Conservation (phyloP, 2,113 vertebrate species). For the Coptodon rendalli region DNA sequence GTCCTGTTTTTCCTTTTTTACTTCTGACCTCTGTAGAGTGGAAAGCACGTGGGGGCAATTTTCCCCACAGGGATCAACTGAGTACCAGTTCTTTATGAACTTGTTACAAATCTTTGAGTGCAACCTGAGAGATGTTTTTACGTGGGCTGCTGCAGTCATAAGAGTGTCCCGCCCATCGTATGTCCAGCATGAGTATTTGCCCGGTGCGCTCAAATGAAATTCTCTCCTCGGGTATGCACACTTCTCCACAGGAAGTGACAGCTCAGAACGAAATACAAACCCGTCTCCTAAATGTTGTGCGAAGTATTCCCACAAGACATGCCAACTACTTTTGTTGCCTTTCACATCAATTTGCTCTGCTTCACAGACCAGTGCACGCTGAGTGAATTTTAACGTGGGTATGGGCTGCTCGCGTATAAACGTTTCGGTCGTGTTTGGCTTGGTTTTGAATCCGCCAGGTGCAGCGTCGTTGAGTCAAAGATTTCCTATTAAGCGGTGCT, state of each 20-base stretch:
- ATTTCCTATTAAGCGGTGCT: neutral
- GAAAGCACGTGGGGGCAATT: neutral
- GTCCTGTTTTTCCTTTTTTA: neutral
- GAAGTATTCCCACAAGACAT: neutral
- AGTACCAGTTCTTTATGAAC: neutral
- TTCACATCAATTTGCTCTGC: neutral
- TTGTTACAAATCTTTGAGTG: neutral
- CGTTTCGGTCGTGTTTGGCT: neutral
- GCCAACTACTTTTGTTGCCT: neutral
- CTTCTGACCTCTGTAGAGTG: neutral
- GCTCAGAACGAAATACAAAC: constrained; percentile 41
- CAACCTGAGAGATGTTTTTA: neutral
- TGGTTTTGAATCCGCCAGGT: neutral
- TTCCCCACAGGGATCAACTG: neutral
- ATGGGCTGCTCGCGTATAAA: neutral
- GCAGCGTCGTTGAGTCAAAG: neutral
- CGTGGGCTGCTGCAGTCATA: neutral
- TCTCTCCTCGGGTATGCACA: constrained; percentile 14
- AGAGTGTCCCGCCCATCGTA: neutral
- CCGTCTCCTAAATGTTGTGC: constrained; percentile 7
- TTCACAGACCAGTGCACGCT: neutral
- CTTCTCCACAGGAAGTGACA: constrained; percentile 46
- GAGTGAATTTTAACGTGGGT: neutral
- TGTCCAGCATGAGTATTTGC: neutral
- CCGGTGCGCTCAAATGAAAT: constrained; percentile 16